Base-by-base conservation (phyloP, 1,140 invertebrate species). In the Hylaeus anthracinus region DNA sequence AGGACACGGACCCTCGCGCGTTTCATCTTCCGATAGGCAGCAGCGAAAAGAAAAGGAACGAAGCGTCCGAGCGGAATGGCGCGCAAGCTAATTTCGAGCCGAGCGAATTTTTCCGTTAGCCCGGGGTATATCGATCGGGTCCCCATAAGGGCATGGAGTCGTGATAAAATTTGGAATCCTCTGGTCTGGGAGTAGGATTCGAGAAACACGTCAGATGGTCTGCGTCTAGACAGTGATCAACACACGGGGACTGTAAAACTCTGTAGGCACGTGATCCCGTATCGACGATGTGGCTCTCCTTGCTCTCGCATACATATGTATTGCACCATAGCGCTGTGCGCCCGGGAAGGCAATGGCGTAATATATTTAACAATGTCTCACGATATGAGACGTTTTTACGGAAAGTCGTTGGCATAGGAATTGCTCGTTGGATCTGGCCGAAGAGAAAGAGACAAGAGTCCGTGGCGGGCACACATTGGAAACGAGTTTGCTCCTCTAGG, bases 371-470 rank as follows among this genome's bases (percentile, higher is more conserved):
- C 88, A 89, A 88, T 90, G 83, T 86, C 82, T 84, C 79, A 81
- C 87, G 77, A 85, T 83, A 82, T 86, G 84, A 85, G 82, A 87
- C 82, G 82, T 89, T 91, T 92, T 91, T 91, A 91, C 90, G 87
- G 88, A 91, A 89, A 90, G 89, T 92, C 91, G 88, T 92, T 91
- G 86, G 92, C 91, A 92, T 93, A 91, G 87, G 77, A 93, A 93
- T 92, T 84, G 90, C 91, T 88, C 81, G 70, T 91, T 90, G 88
- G 86, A 77, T 76, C 26, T 51, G 26, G 73, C 45, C 10, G 43
- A 58, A 0, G 39, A 6, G 10, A 41, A 26, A 26, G 60, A 8
- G 37, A 5, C 12, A 61, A 43, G 55, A 82, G 76, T 45, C 55
- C 51, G 53, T 65, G 73, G 58, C 67, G 86, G 82, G 82, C 85